These are phyloP conservation scores for Hyperoodon ampullatus DNA, from an alignment of 2,113 vertebrate genomes.

Conservation along the genomic window DNA sequence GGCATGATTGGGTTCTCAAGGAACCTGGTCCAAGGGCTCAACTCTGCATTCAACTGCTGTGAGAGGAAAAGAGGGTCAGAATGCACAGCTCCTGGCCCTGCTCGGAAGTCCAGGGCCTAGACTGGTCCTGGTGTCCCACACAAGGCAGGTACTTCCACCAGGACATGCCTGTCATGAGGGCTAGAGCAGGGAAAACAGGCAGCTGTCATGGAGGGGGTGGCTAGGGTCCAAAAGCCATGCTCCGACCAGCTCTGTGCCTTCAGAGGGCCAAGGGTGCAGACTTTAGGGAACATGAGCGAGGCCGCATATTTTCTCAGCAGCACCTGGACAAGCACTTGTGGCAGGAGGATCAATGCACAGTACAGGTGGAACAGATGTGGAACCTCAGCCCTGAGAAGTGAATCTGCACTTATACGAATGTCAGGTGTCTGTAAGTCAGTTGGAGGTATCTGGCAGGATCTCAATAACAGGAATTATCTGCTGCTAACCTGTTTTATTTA, in stretches of 20 bases:
- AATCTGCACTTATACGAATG: not conserved
- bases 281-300: not conserved
- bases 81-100: not conserved
- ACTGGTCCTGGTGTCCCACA: no score
- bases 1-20: not conserved
- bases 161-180: not conserved
- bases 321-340: not conserved
- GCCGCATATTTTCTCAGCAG: fast-evolving
- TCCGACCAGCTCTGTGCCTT: not conserved
- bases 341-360: not conserved
- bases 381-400: not conserved
- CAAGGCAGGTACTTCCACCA: not conserved
- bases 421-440: not conserved
- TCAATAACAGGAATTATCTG: not conserved
- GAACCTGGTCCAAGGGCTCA: not conserved
- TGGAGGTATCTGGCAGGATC: not conserved
- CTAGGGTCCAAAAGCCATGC: not conserved
- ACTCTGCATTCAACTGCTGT: not conserved
- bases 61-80: not conserved
- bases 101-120: not conserved
- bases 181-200: not conserved
- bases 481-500: not conserved
- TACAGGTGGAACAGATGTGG: not conserved
- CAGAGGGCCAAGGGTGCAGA: not conserved
- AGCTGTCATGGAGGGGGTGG: not conserved